Percentiles rank a stretch among this genome's conserved stretches.
These are phyloP conservation scores for Drosophila conformis DNA, from an alignment of 2,888 invertebrate species.

Conservation along the genomic window DNA sequence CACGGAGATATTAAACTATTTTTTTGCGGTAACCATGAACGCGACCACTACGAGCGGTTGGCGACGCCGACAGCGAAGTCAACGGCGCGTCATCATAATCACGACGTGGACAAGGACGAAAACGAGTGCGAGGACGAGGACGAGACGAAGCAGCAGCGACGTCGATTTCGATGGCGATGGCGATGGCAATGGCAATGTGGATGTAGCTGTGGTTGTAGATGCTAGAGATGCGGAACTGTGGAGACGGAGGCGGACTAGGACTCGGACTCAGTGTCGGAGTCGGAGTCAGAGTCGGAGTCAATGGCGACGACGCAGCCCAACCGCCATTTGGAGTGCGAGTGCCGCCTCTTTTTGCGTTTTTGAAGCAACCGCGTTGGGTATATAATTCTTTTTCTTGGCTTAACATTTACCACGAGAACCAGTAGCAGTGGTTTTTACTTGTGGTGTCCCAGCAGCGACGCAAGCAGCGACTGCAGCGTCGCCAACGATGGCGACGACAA, in stretches of 20 bases:
- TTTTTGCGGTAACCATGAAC: conserved; percentile 85
- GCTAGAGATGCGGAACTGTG: neutral
- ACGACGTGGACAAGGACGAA: conserved; percentile 62
- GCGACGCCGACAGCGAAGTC: conserved; percentile 69
- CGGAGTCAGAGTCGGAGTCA: conserved; percentile 20
- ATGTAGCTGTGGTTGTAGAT: conserved; percentile 9
- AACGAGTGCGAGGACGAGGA: conserved; percentile 31
- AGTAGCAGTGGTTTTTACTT: conserved; percentile 85
- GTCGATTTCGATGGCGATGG: conserved; percentile 20
- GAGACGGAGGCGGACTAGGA: neutral
- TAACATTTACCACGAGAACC: conserved; percentile 85
- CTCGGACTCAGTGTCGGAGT: conserved; percentile 4
- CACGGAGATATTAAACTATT: conserved; percentile 85
- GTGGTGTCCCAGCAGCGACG: conserved; percentile 74
- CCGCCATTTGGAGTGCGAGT: conserved; percentile 53
- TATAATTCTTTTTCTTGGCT: conserved; percentile 81
- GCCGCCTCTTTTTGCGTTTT: conserved; percentile 63
- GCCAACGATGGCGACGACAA: conserved; percentile 4
- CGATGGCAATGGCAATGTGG: conserved; percentile 7
- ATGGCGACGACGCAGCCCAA: conserved; percentile 54
- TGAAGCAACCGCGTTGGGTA: conserved; percentile 59
- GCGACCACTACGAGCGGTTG: conserved; percentile 84
- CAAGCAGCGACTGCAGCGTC: conserved; percentile 5
- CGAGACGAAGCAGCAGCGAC: conserved; percentile 50
- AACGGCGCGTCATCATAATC: conserved; percentile 67